Evolutionary conservation across 2,797 vertebrate genomes (phyloP).

Genomic region (Amblyopsis hoosieri): DNA sequence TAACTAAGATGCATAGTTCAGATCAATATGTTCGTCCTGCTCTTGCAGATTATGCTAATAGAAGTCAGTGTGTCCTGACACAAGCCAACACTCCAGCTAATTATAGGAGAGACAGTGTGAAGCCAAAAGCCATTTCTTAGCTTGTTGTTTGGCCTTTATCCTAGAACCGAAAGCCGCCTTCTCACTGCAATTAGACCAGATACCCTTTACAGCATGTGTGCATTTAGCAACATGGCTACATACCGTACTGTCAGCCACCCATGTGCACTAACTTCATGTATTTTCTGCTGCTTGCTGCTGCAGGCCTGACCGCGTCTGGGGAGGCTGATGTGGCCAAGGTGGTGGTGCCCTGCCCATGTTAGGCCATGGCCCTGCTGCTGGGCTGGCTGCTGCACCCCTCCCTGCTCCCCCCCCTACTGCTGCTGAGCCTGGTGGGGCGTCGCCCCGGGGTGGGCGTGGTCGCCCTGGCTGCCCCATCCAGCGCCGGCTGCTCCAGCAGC

Average conservation of each 20-base stretch:
- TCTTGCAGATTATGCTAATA: too few species aligned
- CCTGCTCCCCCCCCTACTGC: slow-evolving; percentile 82
- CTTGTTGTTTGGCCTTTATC: slow-evolving; percentile 17
- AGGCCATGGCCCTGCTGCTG: slow-evolving; percentile 71
- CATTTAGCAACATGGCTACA: slow-evolving; percentile 50
- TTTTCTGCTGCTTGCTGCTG: neutral
- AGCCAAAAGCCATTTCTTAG: slow-evolving; percentile 54
- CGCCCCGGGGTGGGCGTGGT: slow-evolving; percentile 62
- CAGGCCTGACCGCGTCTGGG: slow-evolving; percentile 53
- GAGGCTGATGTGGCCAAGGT: slow-evolving; percentile 55
- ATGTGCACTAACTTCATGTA: slow-evolving; percentile 1
- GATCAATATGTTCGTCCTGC: too few species aligned
- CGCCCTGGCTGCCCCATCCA: slow-evolving; percentile 79
- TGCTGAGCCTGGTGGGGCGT: slow-evolving; percentile 82
- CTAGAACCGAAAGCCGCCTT: slow-evolving; percentile 22
- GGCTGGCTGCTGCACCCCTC: slow-evolving; percentile 78
- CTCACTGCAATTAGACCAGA: slow-evolving; percentile 58
- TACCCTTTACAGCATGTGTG: slow-evolving; percentile 27
- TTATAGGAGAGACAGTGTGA: slow-evolving; percentile 65
- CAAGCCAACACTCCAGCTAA: slow-evolving; percentile 63
- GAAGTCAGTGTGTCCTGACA: slow-evolving; percentile 49
- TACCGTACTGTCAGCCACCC: slow-evolving; percentile 27
- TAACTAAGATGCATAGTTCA: too few species aligned
- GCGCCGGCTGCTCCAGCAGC: slow-evolving; percentile 83
- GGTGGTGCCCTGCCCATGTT: slow-evolving; percentile 52